Base-by-base conservation (phyloP, 1,140 invertebrate species). In the Brachystomella parvula region DNA sequence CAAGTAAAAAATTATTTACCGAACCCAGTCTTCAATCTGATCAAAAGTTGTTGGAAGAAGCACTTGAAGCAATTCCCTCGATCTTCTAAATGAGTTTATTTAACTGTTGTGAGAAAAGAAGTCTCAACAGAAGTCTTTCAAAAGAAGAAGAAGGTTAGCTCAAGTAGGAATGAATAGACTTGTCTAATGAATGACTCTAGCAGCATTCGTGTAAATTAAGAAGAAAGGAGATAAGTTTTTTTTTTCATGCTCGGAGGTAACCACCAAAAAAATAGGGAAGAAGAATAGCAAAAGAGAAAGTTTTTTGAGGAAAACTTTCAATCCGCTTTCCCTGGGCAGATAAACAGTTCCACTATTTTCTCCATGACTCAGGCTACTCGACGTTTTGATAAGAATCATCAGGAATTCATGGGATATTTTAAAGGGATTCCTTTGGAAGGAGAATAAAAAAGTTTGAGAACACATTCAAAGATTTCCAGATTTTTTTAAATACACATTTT, bases 381-480 rank as follows among this genome's bases (percentile, higher is more conserved):
- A n/a, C n/a, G n/a, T n/a, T 53, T 17, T 26, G 49, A 53, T 53
- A 53, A 53, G 49, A 53, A 53, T 53, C 49, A 53, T 53, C 49
- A 53, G 15, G 49, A 53, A 53, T 53, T 53, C 49, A 12, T 53
- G n/a, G n/a, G n/a, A n/a, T n/a, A n/a, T n/a, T n/a, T n/a, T n/a
- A n/a, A n/a, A n/a, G n/a, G n/a, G n/a, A n/a, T n/a, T n/a, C n/a
- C n/a, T n/a, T n/a, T n/a, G n/a, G n/a, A n/a, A n/a, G n/a, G n/a
- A n/a, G n/a, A n/a, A n/a, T n/a, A n/a, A n/a, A 53, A 53, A 53
- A 53, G 49, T 53, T 53, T 53, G 49, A 53, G 49, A 53, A 53
- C 15, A 26, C 49, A 53, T 53, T 53, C 49, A 53, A 53, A 53
- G 15, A 53, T 53, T 39, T 19, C 6, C 6, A 9, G 6, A 19